Base-by-base conservation (phyloP, 2,888 invertebrate species). In the Oxystoma pomonae region DNA sequence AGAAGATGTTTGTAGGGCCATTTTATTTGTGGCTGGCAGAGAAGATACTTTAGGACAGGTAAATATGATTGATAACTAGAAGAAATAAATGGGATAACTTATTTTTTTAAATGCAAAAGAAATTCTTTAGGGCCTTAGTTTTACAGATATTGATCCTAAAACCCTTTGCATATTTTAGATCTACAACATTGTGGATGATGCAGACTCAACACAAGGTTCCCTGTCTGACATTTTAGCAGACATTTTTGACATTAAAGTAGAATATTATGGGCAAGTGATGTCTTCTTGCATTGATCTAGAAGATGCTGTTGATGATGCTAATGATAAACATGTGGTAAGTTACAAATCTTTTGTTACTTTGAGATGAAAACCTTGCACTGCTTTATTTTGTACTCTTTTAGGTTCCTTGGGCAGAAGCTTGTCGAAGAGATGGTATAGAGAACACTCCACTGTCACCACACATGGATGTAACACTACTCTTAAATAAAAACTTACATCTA, bases 401-500 rank as follows among this genome's bases (percentile, higher is more conserved):
- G 67, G 58, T 86, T 0, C 94, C 95, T 17, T 96, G 96, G 96
- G 94, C 94, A 0, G 90, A 91, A 75, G 87, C 92, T 21, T 96
- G 96, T 77, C 85, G 88, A 67, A 82, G 82, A 67, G 89, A 92
- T 78, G 83, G 84, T 55, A 87, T 96, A 21, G 81, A 84, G 67
- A 95, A 94, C 81, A 92, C 95, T 18, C 96, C 96, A 1, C 83
- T 96, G 0, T 92, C 93, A 65, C 96, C 96, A 0, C 92, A 91
- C 75, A 89, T 96, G 76, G 90, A 91, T 71, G 86, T 88, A 69
- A 94, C 96, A 76, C 83, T 91, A 71, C 83, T 96, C 67, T 87
- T 90, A 73, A 90, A 93, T 78, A 90, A 90, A 74, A 90, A 93
- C 77, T 83, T 95, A 67, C 85, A 90, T 73, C 82, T 96, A 69